Conservation (phyloP, 2,797 vertebrate species). For the Bradypodion ventrale region DNA sequence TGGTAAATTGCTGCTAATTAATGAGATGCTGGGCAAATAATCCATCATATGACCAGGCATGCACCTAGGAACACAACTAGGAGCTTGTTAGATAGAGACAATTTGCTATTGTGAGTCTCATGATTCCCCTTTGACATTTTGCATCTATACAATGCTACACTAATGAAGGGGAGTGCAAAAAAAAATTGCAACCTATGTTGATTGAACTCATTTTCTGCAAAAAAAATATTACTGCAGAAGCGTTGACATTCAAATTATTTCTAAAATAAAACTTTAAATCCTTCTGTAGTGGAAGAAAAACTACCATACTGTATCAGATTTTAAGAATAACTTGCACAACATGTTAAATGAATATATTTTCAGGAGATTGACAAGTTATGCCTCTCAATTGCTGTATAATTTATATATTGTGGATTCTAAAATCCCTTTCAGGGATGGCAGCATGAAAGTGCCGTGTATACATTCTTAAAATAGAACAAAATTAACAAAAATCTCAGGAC, state of each 20-base stretch:
- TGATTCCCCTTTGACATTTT: not conserved
- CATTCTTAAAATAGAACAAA: not conserved
- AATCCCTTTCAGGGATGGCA: not conserved
- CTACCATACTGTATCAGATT: too few relatives aligned
- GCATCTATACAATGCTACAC: not conserved
- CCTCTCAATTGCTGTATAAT: not conserved
- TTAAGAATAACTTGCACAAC: too few relatives aligned
- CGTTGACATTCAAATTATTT: not conserved
- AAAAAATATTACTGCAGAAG: fast-evolving
- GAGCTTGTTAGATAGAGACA: not conserved
- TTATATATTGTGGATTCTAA: not conserved
- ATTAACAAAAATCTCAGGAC: constrained; percentile 2
- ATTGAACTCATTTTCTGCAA: not conserved
- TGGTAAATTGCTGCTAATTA: too few relatives aligned
- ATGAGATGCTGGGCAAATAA: too few relatives aligned
- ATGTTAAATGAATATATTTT: not conserved
- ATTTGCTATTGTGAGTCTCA: too few relatives aligned
- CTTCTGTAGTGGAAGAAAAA: too few relatives aligned
- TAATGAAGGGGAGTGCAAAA: not conserved
- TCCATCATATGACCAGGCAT: not conserved
- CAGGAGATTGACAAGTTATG: not conserved
- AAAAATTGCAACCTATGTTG: constrained; percentile 34
- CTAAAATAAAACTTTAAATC: not conserved
- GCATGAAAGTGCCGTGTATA: not conserved
- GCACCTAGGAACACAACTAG: not conserved